Percentiles rank a stretch among this genome's conserved stretches.
Evolutionary conservation across 2,888 invertebrate genomes (phyloP).

Genomic region (Notodonta dromedarius): DNA sequence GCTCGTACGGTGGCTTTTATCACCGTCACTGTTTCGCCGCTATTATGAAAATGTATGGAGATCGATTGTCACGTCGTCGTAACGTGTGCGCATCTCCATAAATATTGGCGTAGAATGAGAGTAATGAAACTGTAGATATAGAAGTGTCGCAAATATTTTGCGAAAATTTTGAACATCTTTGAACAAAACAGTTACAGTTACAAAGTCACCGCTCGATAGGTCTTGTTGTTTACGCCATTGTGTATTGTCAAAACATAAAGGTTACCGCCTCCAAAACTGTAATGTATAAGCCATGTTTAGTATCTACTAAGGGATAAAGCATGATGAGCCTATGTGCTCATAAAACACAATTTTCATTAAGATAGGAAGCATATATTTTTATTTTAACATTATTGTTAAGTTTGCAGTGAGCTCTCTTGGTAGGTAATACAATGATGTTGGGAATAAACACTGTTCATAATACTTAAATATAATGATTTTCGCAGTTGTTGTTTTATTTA

Average conservation of each 20-base stretch:
- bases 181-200: too few species aligned
- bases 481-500: slow-evolving; percentile 24
- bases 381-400: slow-evolving; percentile 26
- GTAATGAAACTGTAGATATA: too few species aligned
- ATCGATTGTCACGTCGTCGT: too few species aligned
- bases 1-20: too few species aligned
- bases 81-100: too few species aligned
- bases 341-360: slow-evolving; percentile 19
- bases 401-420: slow-evolving; percentile 42
- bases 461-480: slow-evolving; percentile 48
- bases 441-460: slow-evolving; percentile 46
- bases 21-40: too few species aligned
- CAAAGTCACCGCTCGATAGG: too few species aligned
- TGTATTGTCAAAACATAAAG: slow-evolving; percentile 26
- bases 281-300: slow-evolving; percentile 29
- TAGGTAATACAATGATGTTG: slow-evolving; percentile 27
- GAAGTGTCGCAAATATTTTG: too few species aligned
- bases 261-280: slow-evolving; percentile 49
- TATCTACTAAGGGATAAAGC: slow-evolving; percentile 23
- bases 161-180: too few species aligned
- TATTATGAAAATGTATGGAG: too few species aligned
- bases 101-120: too few species aligned
- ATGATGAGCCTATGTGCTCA: slow-evolving; percentile 30
- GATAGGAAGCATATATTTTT: slow-evolving; percentile 21
- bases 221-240: not conserved